Evolutionary conservation across 2,113 vertebrate genomes (phyloP).

Genomic region (Tragelaphus scriptus): DNA sequence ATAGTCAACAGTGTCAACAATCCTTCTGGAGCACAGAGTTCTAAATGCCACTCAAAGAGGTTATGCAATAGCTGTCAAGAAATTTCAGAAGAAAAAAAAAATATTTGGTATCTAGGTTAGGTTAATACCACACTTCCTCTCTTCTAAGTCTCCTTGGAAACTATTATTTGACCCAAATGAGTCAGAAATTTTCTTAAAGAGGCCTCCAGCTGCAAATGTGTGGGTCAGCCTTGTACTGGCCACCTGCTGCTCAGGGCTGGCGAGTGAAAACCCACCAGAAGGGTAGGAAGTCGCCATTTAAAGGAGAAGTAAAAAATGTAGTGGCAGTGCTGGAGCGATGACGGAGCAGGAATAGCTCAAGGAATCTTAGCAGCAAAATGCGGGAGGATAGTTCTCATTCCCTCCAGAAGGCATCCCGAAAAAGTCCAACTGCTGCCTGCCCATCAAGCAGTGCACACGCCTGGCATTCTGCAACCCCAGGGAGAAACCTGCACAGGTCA

Average conservation of each 20-base stretch:
- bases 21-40: not conserved
- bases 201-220: not conserved
- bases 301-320: not conserved
- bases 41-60: slow-evolving; percentile 36
- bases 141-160: slow-evolving; percentile 53
- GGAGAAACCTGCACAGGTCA: not conserved
- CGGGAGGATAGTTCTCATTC: not conserved
- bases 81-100: slow-evolving; percentile 63
- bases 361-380: not conserved
- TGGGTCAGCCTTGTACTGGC: rapidly evolving
- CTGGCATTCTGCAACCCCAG: not conserved
- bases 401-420: not conserved
- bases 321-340: not conserved
- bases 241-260: not conserved
- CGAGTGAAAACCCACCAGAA: not conserved
- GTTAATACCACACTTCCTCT: slow-evolving; percentile 71
- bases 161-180: slow-evolving; percentile 42
- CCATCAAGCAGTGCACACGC: not conserved
- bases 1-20: not conserved
- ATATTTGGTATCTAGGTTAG: slow-evolving; percentile 72
- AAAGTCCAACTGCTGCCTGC: not conserved
- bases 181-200: slow-evolving; percentile 61
- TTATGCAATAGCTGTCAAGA: slow-evolving; percentile 68
- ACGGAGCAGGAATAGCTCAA: not conserved
- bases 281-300: not conserved